A percentile compares a stretch with the other conserved stretches of the same genome.
phyloP scores from a whole-genome alignment of 2,797 vertebrate genomes.

The Alauda arvensis region DNA sequence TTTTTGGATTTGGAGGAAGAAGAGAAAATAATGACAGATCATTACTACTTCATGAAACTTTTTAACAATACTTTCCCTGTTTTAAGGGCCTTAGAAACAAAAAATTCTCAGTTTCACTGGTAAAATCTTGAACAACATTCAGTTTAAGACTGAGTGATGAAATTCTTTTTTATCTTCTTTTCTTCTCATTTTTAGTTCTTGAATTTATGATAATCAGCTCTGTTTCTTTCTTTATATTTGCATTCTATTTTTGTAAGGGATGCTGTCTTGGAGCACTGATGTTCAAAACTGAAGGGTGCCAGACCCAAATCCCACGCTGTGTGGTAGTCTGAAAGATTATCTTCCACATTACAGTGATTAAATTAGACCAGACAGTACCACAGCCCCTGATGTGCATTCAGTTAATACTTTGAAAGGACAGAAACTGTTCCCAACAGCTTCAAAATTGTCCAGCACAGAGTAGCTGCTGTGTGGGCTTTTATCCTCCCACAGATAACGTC shows the following conservation, averaged over 20 bases:
- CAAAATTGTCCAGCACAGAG: conserved; percentile 40
- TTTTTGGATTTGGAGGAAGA: not conserved
- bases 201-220: not conserved
- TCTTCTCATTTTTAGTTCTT: not conserved
- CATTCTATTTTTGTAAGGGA: not conserved
- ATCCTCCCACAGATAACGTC: conserved; percentile 37
- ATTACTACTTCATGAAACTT: not conserved
- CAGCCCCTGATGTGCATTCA: conserved; percentile 15
- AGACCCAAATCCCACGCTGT: conserved; percentile 14
- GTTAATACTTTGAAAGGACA: conserved; percentile 57
- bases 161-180: not conserved
- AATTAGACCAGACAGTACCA: conserved; percentile 43
- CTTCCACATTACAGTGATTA: conserved; percentile 49
- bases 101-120: not conserved
- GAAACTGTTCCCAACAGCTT: conserved; percentile 32
- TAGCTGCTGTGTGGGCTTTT: conserved; percentile 38
- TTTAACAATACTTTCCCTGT: not conserved
- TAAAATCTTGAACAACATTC: not conserved
- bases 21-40: not conserved
- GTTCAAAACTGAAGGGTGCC: conserved; percentile 24
- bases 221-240: not conserved
- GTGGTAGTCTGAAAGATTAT: conserved; percentile 47
- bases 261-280: conserved; percentile 4
- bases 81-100: not conserved
- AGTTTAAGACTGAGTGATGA: not conserved